These are phyloP conservation scores for Geothlypis trichas DNA, from an alignment of 2,113 vertebrate species.

Conservation along the genomic window DNA sequence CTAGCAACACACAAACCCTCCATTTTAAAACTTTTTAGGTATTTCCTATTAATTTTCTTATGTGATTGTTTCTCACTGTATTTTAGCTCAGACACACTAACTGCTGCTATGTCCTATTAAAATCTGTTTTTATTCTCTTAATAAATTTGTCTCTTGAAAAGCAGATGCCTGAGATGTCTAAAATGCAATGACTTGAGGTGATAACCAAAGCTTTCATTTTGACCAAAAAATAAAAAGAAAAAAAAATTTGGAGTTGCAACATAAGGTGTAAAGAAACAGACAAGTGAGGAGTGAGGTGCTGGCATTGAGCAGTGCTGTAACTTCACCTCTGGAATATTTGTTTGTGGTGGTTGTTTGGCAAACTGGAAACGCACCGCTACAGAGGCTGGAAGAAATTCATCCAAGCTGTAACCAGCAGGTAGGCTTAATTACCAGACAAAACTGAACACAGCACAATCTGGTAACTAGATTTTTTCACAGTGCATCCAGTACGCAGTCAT, in stretches of 20 bases:
- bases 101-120: background rate
- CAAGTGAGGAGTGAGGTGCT: background rate
- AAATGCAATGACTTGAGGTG: background rate
- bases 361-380: accelerated
- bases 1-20: background rate
- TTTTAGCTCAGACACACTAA: background rate
- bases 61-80: background rate
- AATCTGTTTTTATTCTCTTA: background rate
- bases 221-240: background rate
- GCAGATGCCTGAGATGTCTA: background rate
- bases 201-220: background rate
- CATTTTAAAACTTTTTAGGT: background rate
- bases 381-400: background rate
- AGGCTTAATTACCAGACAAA: background rate
- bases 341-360: background rate
- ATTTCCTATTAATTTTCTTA: background rate
- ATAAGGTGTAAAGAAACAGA: background rate
- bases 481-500: accelerated
- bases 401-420: background rate
- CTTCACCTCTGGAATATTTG: background rate
- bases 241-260: background rate
- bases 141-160: background rate
- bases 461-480: background rate
- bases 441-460: accelerated
- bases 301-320: background rate